phyloP scores from a whole-genome alignment of 2,888 invertebrate species.

The Crepidodera aurea region DNA sequence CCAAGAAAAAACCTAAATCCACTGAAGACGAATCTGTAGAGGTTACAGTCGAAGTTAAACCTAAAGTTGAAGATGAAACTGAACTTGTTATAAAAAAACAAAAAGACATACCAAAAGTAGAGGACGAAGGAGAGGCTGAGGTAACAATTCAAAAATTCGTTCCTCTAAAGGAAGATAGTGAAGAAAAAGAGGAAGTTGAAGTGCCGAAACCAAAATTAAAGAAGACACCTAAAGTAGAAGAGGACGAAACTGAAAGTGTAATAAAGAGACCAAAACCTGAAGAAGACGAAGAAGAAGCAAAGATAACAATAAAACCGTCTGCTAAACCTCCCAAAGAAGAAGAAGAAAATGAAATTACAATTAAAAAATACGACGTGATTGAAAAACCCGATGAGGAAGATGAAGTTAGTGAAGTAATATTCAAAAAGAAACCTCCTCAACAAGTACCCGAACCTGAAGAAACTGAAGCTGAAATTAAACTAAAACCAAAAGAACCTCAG shows the following conservation, averaged over 20 bases:
- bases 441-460: slow-evolving; percentile 36
- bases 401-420: slow-evolving; percentile 27
- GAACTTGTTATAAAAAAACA: slow-evolving; percentile 41
- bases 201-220: slow-evolving; percentile 49
- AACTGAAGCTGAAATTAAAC: slow-evolving; percentile 41
- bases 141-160: slow-evolving; percentile 45
- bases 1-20: slow-evolving; percentile 58
- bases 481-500: slow-evolving; percentile 42
- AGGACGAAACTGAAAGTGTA: slow-evolving; percentile 33
- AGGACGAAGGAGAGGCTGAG: slow-evolving; percentile 49
- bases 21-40: slow-evolving; percentile 51
- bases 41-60: slow-evolving; percentile 37
- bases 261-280: slow-evolving; percentile 49
- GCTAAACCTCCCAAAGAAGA: slow-evolving; percentile 41
- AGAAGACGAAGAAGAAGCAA: slow-evolving; percentile 42
- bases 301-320: slow-evolving; percentile 16
- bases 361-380: slow-evolving; percentile 40
- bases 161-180: slow-evolving; percentile 30
- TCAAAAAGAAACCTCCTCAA: slow-evolving; percentile 36
- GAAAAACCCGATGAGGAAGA: slow-evolving; percentile 25
- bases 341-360: slow-evolving; percentile 48
- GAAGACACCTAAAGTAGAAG: slow-evolving; percentile 45
- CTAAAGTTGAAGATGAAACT: slow-evolving; percentile 36
- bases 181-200: slow-evolving; percentile 67
- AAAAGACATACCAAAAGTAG: slow-evolving; percentile 45